Conservation (phyloP, 2,888 invertebrate genomes). For the Sesia apiformis region DNA sequence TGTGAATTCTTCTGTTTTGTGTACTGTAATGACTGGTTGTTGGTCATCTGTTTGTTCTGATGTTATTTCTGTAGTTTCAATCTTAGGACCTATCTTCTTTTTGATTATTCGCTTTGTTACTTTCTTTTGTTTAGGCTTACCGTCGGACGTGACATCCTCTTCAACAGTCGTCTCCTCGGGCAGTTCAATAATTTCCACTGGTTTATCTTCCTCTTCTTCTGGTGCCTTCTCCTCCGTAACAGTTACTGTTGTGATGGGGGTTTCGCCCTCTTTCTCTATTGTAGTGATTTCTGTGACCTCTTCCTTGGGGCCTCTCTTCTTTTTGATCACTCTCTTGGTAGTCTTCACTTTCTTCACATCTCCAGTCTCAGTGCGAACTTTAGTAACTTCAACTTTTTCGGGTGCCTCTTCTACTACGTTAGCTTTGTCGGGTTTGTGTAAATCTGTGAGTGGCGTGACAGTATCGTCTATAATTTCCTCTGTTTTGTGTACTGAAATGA, state of each 20-base stretch:
- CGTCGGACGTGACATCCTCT: slow-evolving; percentile 21
- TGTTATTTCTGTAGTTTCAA: slow-evolving; percentile 28
- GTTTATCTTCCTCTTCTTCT: slow-evolving; percentile 1
- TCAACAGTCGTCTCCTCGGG: slow-evolving; percentile 27
- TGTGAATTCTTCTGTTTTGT: slow-evolving; percentile 5
- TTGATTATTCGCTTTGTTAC: slow-evolving; percentile 18
- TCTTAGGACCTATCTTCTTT: slow-evolving; percentile 16
- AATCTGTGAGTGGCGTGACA: slow-evolving; percentile 8
- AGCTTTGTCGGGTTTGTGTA: slow-evolving; percentile 16
- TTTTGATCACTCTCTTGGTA: slow-evolving; percentile 12
- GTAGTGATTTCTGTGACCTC: slow-evolving; percentile 29
- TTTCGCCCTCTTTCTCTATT: slow-evolving; percentile 18
- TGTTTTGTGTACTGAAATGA: slow-evolving; percentile 15
- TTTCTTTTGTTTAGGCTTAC: slow-evolving; percentile 20
- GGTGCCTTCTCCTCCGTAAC: neutral
- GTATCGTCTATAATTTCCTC: slow-evolving; percentile 4
- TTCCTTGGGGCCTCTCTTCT: slow-evolving; percentile 21
- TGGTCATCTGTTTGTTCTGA: slow-evolving; percentile 34
- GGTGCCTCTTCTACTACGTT: slow-evolving; percentile 21
- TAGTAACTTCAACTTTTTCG: slow-evolving; percentile 11
- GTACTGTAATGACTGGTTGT: slow-evolving; percentile 18
- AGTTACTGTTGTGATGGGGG: slow-evolving; percentile 20
- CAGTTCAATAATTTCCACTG: slow-evolving; percentile 2
- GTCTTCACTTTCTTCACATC: slow-evolving; percentile 11
- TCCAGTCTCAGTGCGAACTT: slow-evolving; percentile 13